Evolutionary conservation across 2,888 invertebrate species (phyloP), one percentile per base, ranked within the genome.

Genomic region (Scaptomyza reducta): DNA sequence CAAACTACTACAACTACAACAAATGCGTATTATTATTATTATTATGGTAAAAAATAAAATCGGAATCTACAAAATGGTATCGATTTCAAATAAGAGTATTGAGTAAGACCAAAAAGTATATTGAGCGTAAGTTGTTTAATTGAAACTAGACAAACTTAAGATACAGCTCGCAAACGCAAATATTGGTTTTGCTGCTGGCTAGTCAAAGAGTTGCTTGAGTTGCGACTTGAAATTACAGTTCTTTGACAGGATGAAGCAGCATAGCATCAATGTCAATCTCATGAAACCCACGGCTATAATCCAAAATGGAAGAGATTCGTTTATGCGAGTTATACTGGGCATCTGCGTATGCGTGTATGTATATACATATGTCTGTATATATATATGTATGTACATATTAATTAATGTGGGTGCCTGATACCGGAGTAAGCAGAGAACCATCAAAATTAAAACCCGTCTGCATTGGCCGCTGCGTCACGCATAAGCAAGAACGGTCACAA

Each of bases 291-390:
- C 18, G 54, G 16, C 25, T 25, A 40, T 45, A 69, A 69, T 65
- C 63, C 76, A 79, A 76, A 75, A 75, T 76, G 71, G 67, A 40
- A 55, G 79, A 75, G 75, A 78, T 78, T 78, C 70, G 56, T 62
- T 77, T 74, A 74, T 74, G 64, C 69, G 60, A 49, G 14, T 45
- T 47, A 13, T 50, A 50, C 13, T 42, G 63, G 14, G 42, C 35
- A 18, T 42, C 13, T 59, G 33, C 38, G 22, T 33, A 6, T 29
- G 4, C 11, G 6, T 25, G 16, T 9, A 3, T 10, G 42, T 29
- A 10, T 46, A 1, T 22, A 22, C 22, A 22, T 22, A 22, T 33
- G 9, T 33, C 3, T 29, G 4, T 13, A 1, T 25, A 16, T 9
- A 2, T 10, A 22, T 22, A 22, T 14, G 5, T 10, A 14, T 11